A percentile compares a stretch with the other conserved stretches of the same genome.
These are phyloP conservation scores for Camelus bactrianus DNA, from an alignment of 2,113 vertebrate species.

Conservation along the genomic window DNA sequence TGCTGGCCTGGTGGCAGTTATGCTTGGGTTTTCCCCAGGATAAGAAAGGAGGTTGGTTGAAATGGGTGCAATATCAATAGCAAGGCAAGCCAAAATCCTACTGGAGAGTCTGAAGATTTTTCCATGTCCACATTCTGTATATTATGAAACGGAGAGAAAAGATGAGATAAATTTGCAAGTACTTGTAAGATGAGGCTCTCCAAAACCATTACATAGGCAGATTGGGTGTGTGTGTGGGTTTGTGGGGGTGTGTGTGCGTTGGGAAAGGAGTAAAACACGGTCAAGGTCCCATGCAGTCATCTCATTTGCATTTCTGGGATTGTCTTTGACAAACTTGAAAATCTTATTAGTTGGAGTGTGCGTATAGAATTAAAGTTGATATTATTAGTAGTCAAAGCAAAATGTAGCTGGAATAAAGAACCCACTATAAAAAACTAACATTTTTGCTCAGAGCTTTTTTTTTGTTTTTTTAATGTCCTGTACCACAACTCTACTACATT, in stretches of 20 bases:
- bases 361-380: conserved; percentile 44
- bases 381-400: conserved; percentile 52
- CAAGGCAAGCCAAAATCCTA: conserved; percentile 57
- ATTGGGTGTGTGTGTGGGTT: background rate
- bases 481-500: background rate
- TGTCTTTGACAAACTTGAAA: conserved; percentile 60
- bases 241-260: background rate
- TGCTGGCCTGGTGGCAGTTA: background rate
- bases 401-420: conserved; percentile 37
- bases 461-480: background rate
- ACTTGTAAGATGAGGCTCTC: conserved; percentile 33
- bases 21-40: background rate
- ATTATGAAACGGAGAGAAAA: conserved; percentile 59
- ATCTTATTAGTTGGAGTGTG: background rate
- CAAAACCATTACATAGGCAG: background rate
- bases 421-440: conserved; percentile 43
- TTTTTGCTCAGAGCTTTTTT: conserved; percentile 25
- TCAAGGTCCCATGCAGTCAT: background rate
- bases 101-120: conserved; percentile 28
- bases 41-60: conserved; percentile 27
- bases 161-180: conserved; percentile 38
- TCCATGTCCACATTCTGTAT: conserved; percentile 51
- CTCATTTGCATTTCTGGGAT: conserved; percentile 4
- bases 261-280: background rate
- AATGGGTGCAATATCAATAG: conserved; percentile 26